Evolutionary conservation across 1,140 invertebrate genomes (phyloP).

Genomic region (Linepithema humile): DNA sequence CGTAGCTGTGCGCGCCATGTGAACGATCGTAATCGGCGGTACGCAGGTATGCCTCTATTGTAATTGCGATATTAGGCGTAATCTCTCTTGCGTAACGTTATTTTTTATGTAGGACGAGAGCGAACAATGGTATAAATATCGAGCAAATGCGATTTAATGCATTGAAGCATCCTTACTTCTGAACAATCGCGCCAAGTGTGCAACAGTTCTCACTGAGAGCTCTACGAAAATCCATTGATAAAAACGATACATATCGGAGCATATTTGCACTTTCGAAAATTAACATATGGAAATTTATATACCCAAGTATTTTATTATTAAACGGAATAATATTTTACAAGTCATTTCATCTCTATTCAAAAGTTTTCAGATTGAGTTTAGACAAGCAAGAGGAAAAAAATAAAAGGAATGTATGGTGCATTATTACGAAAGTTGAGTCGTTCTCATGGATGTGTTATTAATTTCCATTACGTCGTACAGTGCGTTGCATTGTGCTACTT

Average conservation of each 20-base stretch:
- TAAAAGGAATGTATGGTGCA: neutral
- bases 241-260: neutral
- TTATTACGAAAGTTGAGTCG: constrained; percentile 21
- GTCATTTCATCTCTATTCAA: too few species aligned
- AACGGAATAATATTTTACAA: too few species aligned
- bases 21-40: constrained; percentile 49
- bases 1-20: constrained; percentile 11
- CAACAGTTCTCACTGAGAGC: neutral
- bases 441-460: constrained; percentile 22
- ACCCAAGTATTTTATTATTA: too few species aligned
- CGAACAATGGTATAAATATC: constrained; percentile 41
- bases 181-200: neutral
- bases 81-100: constrained; percentile 29
- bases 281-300: neutral
- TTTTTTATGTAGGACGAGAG: constrained; percentile 39
- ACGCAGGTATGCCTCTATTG: constrained; percentile 32
- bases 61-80: constrained; percentile 53
- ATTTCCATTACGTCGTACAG: constrained; percentile 4
- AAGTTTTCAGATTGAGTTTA: too few species aligned
- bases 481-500: constrained; percentile 11
- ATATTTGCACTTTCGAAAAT: neutral
- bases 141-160: neutral
- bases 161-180: neutral
- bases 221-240: neutral
- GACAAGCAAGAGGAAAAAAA: neutral